A percentile compares a stretch with the other conserved stretches of the same genome.
phyloP scores from a whole-genome alignment of 2,113 vertebrate species.

The Silurus glanis region DNA sequence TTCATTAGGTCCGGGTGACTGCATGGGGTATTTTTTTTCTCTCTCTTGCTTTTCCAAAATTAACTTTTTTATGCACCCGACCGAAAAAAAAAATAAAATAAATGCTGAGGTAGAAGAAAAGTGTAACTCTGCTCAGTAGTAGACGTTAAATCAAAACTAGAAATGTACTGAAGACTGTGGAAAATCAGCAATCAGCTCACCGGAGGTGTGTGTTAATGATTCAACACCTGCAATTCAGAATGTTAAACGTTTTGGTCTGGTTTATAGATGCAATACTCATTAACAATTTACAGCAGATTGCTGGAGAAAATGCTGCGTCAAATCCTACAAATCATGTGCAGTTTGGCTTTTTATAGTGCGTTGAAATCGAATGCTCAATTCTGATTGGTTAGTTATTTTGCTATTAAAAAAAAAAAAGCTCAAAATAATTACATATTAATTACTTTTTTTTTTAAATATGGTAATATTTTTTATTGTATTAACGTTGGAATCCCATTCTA shows the following conservation, averaged over 20 bases:
- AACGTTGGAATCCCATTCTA: too few species aligned
- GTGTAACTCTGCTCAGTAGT: not conserved
- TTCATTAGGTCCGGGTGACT: not conserved
- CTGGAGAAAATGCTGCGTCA: not conserved
- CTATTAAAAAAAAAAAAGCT: too few species aligned
- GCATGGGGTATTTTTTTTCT: not conserved
- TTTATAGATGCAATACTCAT: not conserved
- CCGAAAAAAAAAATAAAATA: not conserved
- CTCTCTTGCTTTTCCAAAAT: not conserved
- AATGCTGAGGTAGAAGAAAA: not conserved
- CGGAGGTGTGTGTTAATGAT: not conserved
- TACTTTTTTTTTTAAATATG: too few species aligned
- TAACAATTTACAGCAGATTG: not conserved
- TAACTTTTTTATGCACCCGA: not conserved
- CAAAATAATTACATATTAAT: too few species aligned
- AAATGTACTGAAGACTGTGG: not conserved
- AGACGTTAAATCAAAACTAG: not conserved
- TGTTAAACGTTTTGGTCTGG: not conserved
- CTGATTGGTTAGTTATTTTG: not conserved
- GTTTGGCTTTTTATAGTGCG: not conserved
- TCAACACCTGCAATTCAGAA: not conserved
- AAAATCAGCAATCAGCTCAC: not conserved
- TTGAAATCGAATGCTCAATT: not conserved
- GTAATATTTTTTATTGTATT: too few species aligned
- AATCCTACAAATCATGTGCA: not conserved